Conservation (phyloP, 2,888 invertebrate genomes). For the Coleophora deauratella region DNA sequence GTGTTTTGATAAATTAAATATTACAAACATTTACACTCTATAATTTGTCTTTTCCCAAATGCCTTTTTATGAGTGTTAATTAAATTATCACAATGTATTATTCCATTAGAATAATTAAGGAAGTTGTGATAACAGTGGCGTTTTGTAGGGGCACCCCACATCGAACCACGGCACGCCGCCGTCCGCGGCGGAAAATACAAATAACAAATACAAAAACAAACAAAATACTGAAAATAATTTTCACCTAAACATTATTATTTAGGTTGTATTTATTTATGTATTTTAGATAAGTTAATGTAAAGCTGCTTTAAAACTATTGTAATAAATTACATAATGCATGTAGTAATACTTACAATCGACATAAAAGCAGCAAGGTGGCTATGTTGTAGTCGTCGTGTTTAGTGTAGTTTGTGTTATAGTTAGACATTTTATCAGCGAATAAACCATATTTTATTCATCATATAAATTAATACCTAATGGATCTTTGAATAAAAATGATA, state of each 20-base stretch:
- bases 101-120: constrained; percentile 47
- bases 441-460: too few species aligned
- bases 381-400: too few species aligned
- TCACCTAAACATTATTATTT: background rate
- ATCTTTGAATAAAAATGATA: too few species aligned
- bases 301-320: background rate
- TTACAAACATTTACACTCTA: constrained; percentile 4
- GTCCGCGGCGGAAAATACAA: too few species aligned
- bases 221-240: background rate
- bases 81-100: constrained; percentile 44
- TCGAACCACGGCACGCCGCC: background rate
- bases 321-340: too few species aligned
- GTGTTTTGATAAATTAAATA: too few species aligned
- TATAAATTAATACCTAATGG: too few species aligned
- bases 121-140: constrained; percentile 26
- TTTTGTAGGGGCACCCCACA: constrained; percentile 4
- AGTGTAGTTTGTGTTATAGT: too few species aligned
- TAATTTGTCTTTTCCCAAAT: constrained; percentile 23
- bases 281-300: background rate
- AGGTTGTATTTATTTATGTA: background rate
- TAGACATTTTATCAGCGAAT: too few species aligned
- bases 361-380: too few species aligned
- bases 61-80: constrained; percentile 38
- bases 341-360: too few species aligned
- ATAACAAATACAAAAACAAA: too few species aligned